These are phyloP conservation scores for Platalea minor DNA, from an alignment of 2,797 vertebrate species.

Conservation along the genomic window DNA sequence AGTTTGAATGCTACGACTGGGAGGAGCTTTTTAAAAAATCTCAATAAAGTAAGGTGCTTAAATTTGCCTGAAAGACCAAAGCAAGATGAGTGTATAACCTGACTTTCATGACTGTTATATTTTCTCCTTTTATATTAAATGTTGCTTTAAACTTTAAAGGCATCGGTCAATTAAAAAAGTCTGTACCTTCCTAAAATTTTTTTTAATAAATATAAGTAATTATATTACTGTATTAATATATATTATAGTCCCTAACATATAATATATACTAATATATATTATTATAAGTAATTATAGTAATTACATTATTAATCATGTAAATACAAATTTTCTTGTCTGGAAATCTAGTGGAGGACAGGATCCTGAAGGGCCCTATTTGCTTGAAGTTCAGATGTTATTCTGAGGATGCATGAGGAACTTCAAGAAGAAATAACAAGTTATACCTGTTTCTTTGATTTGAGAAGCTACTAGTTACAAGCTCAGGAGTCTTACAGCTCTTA, in stretches of 20 bases:
- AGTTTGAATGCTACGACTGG: neutral
- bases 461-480: neutral
- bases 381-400: neutral
- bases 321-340: neutral
- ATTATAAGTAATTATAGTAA: constrained; percentile 4
- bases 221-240: neutral
- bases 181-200: neutral
- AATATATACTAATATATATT: neutral
- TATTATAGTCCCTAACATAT: neutral
- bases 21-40: neutral
- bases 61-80: neutral
- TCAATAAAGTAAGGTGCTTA: neutral
- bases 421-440: neutral
- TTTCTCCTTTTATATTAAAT: neutral
- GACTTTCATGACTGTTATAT: neutral
- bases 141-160: constrained; percentile 15
- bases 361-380: neutral
- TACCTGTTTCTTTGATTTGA: neutral
- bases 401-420: neutral
- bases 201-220: neutral
- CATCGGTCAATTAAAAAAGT: neutral
- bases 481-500: neutral
- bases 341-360: neutral
- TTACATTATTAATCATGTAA: constrained; percentile 30
- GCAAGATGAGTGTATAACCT: neutral